These are phyloP conservation scores for Syngnathoides biaculeatus DNA, from an alignment of 2,113 vertebrate genomes.

Conservation along the genomic window DNA sequence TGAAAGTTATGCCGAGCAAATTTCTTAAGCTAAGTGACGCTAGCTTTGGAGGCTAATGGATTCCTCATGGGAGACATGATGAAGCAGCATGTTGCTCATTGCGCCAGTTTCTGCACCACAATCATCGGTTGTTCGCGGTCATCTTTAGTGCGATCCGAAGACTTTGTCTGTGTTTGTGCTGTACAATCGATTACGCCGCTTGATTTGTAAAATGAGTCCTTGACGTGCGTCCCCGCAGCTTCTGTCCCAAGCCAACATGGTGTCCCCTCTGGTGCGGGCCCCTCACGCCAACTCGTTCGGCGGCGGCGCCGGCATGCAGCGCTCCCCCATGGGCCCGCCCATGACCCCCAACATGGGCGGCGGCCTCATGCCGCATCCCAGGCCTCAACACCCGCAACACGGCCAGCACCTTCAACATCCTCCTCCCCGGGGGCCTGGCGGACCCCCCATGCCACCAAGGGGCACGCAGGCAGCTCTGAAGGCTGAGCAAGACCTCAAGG, in stretches of 20 bases:
- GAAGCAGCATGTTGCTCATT: no score
- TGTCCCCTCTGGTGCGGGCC: slow-evolving; percentile 90
- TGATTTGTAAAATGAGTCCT: not conserved
- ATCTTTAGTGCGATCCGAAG: not conserved
- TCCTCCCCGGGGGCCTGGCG: slow-evolving; percentile 81
- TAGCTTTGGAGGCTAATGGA: no score
- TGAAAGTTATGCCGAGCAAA: no score
- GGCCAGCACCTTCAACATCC: slow-evolving; percentile 75
- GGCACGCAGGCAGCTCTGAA: slow-evolving; percentile 85
- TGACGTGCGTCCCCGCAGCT: slow-evolving; percentile 71
- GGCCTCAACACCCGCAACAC: slow-evolving; percentile 76
- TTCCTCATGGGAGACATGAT: no score
- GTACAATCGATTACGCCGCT: not conserved
- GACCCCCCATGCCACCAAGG: slow-evolving; percentile 81
- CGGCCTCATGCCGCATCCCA: slow-evolving; percentile 90
- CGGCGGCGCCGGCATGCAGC: slow-evolving; percentile 80
- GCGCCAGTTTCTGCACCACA: no score
- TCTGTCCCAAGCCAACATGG: slow-evolving; percentile 93
- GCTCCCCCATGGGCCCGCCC: slow-evolving; percentile 84
- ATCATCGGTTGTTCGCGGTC: no score
- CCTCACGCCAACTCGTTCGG: slow-evolving; percentile 90
- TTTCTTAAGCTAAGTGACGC: no score
- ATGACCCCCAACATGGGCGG: slow-evolving; percentile 84
- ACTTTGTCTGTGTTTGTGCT: not conserved
- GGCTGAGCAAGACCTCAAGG: slow-evolving; percentile 92